These are phyloP conservation scores for Gymnothorax reevesii DNA, from an alignment of 2,797 vertebrate species.

Conservation along the genomic window DNA sequence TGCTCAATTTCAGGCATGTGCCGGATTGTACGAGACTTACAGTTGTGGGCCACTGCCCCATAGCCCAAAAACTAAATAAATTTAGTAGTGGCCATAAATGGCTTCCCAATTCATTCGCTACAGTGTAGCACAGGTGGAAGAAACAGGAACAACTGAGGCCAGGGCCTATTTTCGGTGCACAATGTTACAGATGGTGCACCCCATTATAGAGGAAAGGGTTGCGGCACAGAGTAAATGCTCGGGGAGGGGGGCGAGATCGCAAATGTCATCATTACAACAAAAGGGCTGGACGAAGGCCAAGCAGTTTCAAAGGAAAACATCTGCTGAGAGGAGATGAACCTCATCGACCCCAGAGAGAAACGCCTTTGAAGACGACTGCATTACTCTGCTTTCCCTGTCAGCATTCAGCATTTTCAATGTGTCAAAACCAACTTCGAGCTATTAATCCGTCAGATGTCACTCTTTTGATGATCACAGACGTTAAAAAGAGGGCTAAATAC, in stretches of 20 bases:
- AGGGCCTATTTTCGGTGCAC: not conserved
- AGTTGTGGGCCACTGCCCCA: slow-evolving; percentile 40
- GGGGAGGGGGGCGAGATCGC: not conserved
- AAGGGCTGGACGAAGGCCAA: not conserved
- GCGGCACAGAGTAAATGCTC: not conserved
- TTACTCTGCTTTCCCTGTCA: not conserved
- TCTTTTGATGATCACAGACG: not conserved
- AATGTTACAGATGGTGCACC: not conserved
- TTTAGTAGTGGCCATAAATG: slow-evolving; percentile 41
- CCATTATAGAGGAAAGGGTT: slow-evolving; percentile 4
- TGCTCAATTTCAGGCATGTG: slow-evolving; percentile 16
- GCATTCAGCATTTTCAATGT: not conserved
- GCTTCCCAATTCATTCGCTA: slow-evolving; percentile 18
- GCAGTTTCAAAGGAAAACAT: not conserved
- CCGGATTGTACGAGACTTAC: slow-evolving; percentile 46
- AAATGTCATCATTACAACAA: slow-evolving; percentile 3
- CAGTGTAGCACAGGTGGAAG: not conserved
- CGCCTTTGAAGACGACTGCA: not conserved
- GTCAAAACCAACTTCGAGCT: not conserved
- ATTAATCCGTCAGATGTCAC: not conserved
- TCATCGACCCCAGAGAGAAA: not conserved
- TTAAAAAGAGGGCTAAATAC: slow-evolving; percentile 61
- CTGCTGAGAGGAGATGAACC: not conserved
- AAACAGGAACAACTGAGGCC: not conserved
- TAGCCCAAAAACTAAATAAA: slow-evolving; percentile 41